A percentile compares a stretch with the other conserved stretches of the same genome.
Evolutionary conservation across 2,888 invertebrate species (phyloP).

Genomic region (Hemithea aestivaria): DNA sequence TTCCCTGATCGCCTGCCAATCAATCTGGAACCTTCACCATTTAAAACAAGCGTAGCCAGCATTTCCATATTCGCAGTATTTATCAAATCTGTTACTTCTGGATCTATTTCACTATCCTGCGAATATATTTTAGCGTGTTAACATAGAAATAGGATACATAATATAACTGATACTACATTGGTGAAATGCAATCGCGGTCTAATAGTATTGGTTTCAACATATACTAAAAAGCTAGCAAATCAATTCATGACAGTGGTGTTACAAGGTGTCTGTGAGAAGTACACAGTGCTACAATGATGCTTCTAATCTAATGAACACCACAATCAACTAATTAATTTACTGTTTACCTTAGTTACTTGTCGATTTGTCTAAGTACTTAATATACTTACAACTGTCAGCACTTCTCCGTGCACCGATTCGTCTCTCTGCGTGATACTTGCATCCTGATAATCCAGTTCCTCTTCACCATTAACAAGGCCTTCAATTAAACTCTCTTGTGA

Average conservation of each 20-base stretch:
- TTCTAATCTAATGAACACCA: conserved; percentile 71
- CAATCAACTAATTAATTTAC: conserved; percentile 61
- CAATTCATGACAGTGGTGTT: conserved; percentile 66
- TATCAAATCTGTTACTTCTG: conserved; percentile 83
- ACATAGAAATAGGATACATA: not conserved
- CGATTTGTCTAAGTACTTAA: conserved; percentile 47
- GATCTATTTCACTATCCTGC: conserved; percentile 78
- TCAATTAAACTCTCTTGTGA: conserved; percentile 72
- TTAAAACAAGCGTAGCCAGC: conserved; percentile 91
- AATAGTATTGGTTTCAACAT: conserved; percentile 41
- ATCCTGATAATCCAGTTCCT: conserved; percentile 71
- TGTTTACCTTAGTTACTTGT: conserved; percentile 62
- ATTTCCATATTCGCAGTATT: conserved; percentile 91
- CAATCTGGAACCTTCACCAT: conserved; percentile 90
- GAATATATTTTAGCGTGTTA: conserved; percentile 21
- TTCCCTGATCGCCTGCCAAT: conserved; percentile 84
- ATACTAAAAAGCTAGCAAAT: conserved; percentile 75
- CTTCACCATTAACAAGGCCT: conserved; percentile 69
- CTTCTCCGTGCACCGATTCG: conserved; percentile 59
- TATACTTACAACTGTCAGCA: conserved; percentile 71
- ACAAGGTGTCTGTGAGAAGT: conserved; percentile 63
- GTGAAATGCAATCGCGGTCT: conserved; percentile 48
- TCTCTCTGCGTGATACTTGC: conserved; percentile 66
- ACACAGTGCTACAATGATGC: conserved; percentile 68
- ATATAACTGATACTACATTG: conserved; percentile 4